phyloP scores from a whole-genome alignment of 1,140 invertebrate genomes.

The Heliconius hewitsoni region DNA sequence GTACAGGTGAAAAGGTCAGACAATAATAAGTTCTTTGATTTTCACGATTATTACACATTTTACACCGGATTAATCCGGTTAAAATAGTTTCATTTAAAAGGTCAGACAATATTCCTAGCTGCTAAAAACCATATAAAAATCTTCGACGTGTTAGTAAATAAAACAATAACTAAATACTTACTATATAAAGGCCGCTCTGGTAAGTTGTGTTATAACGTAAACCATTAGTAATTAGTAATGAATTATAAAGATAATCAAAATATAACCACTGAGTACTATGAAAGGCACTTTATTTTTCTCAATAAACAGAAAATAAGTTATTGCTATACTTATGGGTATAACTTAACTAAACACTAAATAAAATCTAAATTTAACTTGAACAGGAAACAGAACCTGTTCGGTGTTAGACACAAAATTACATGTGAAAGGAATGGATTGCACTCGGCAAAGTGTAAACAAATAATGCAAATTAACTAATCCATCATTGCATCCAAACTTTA shows the following conservation, averaged over 20 bases:
- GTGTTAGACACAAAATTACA: conserved; percentile 35
- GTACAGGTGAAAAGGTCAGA: too few species aligned
- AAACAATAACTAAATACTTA: too few species aligned
- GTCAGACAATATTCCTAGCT: too few species aligned
- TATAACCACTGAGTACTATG: conserved; percentile 37
- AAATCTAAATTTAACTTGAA: conserved; percentile 34
- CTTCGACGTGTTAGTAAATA: too few species aligned
- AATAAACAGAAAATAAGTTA: conserved; percentile 65
- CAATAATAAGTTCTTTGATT: too few species aligned
- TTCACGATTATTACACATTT: too few species aligned
- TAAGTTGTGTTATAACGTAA: neutral
- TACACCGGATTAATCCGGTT: too few species aligned
- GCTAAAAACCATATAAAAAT: too few species aligned
- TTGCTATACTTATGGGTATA: conserved; percentile 57
- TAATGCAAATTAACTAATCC: conserved; percentile 14
- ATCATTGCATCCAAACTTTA: conserved; percentile 20
- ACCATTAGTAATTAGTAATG: neutral
- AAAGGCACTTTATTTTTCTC: conserved; percentile 72
- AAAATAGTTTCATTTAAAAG: too few species aligned
- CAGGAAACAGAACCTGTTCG: conserved; percentile 15
- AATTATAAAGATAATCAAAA: neutral
- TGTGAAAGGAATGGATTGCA: conserved; percentile 48
- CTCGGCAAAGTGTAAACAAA: conserved; percentile 23
- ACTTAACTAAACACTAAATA: conserved; percentile 45
- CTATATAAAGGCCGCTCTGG: neutral